A percentile compares a stretch with the other conserved stretches of the same genome.
phyloP scores from a whole-genome alignment of 1,140 invertebrate species.

The Bemisia tabaci region DNA sequence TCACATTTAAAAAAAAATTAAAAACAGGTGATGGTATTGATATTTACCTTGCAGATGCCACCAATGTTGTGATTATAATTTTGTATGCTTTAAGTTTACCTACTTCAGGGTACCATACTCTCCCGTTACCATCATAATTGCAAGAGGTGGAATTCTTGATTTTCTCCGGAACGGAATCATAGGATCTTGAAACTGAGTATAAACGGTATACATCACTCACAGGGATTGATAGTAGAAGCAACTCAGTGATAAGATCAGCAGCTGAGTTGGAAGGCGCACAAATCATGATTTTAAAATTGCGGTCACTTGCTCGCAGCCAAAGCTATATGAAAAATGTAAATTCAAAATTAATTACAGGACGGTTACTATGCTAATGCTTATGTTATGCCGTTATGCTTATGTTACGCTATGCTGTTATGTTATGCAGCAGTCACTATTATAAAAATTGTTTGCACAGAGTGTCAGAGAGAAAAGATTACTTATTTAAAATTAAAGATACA shows the following conservation, averaged over 20 bases:
- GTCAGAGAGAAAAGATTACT: too few species aligned
- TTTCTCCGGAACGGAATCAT: slow-evolving; percentile 5
- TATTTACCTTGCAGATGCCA: slow-evolving; percentile 18
- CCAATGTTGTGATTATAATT: slow-evolving; percentile 19
- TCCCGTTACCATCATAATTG: slow-evolving; percentile 5
- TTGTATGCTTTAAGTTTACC: slow-evolving; percentile 10
- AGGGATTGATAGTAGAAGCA: slow-evolving; percentile 19
- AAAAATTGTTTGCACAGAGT: too few species aligned
- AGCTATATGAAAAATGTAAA: not conserved
- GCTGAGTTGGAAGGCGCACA: slow-evolving; percentile 43
- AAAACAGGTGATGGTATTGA: too few species aligned
- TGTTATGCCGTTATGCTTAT: too few species aligned
- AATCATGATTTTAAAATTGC: slow-evolving; percentile 29
- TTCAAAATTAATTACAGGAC: too few species aligned
- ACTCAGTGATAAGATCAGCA: slow-evolving; percentile 34
- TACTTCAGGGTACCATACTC: slow-evolving; percentile 3
- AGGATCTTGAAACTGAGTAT: slow-evolving; percentile 9
- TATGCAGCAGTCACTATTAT: too few species aligned
- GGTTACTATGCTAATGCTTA: too few species aligned
- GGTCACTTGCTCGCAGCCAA: not conserved
- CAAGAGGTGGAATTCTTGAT: slow-evolving; percentile 4
- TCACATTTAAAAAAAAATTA: too few species aligned
- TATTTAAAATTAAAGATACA: too few species aligned
- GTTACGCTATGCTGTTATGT: too few species aligned
- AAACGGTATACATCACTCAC: slow-evolving; percentile 15